phyloP scores from a whole-genome alignment of 2,888 invertebrate genomes.

The Parasteatoda lunata region DNA sequence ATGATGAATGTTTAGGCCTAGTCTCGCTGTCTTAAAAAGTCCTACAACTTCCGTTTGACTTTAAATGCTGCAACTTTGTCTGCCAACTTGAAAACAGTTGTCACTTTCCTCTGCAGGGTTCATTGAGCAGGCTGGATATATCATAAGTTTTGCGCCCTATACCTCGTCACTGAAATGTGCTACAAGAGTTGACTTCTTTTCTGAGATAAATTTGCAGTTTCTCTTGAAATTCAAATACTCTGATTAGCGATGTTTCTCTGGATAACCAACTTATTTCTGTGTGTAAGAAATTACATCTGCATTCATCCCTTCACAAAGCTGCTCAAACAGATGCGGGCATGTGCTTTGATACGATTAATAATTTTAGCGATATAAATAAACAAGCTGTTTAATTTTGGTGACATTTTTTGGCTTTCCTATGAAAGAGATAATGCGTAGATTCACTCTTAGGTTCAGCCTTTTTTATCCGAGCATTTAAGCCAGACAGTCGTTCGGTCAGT shows the following conservation, averaged over 20 bases:
- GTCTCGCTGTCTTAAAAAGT: background rate
- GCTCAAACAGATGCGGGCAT: constrained; percentile 21
- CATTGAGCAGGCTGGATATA: constrained; percentile 20
- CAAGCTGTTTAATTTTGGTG: constrained; percentile 12
- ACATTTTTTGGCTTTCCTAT: constrained; percentile 36
- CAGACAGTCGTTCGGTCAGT: background rate
- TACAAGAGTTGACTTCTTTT: constrained; percentile 19
- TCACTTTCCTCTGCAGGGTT: background rate
- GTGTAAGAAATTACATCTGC: constrained; percentile 14
- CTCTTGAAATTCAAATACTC: constrained; percentile 21
- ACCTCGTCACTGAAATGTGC: constrained; percentile 31
- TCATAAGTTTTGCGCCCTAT: constrained; percentile 19
- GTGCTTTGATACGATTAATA: constrained; percentile 11
- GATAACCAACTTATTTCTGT: constrained; percentile 16
- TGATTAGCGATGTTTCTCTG: constrained; percentile 1
- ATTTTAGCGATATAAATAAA: constrained; percentile 17
- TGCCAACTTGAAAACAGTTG: constrained; percentile 27
- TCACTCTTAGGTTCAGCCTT: constrained; percentile 23
- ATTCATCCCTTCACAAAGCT: constrained; percentile 28
- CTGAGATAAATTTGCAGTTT: constrained; percentile 29
- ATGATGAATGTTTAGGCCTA: background rate
- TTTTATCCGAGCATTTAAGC: constrained; percentile 10
- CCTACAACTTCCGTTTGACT: constrained; percentile 6
- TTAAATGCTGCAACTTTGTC: constrained; percentile 32
- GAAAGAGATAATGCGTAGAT: constrained; percentile 17